Percentiles rank a stretch among this genome's conserved stretches.
Evolutionary conservation across 2,888 invertebrate species (phyloP).

Genomic region (Leucophenga maculata): DNA sequence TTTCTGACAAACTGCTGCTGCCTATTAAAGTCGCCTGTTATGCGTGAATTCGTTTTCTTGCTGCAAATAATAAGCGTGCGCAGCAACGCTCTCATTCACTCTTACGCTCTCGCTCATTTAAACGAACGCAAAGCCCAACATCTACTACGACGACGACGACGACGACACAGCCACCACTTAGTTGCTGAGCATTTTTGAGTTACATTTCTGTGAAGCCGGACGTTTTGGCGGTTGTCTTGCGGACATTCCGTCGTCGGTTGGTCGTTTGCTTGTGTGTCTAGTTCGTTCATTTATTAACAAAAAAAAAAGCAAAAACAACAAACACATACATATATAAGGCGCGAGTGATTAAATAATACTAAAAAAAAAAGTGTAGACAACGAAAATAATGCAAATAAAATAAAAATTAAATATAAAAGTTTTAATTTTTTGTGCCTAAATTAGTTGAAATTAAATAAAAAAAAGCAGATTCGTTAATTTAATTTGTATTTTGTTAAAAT

Average conservation of each 20-base stretch:
- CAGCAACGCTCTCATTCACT: slow-evolving; percentile 27
- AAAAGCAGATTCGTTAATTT: too few relatives aligned
- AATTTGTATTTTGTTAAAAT: too few relatives aligned
- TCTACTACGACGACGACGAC: too few relatives aligned
- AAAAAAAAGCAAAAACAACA: slow-evolving; percentile 34
- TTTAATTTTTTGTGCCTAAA: too few relatives aligned
- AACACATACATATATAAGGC: slow-evolving; percentile 32
- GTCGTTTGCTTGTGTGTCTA: not conserved
- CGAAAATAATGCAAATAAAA: slow-evolving; percentile 64
- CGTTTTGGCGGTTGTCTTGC: slow-evolving; percentile 38
- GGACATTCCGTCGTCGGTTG: not conserved
- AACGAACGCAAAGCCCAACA: slow-evolving; percentile 18
- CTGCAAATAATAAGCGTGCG: not conserved
- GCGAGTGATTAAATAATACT: slow-evolving; percentile 62
- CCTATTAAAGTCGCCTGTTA: too few relatives aligned
- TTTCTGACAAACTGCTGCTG: too few relatives aligned
- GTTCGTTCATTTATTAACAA: slow-evolving; percentile 26
- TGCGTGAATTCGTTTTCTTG: too few relatives aligned
- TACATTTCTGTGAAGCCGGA: slow-evolving; percentile 60
- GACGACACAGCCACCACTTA: too few relatives aligned
- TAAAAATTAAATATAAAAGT: slow-evolving; percentile 38
- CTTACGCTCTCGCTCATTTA: slow-evolving; percentile 35
- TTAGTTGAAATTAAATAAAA: too few relatives aligned
- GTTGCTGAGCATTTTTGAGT: slow-evolving; percentile 46
- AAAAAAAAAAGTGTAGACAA: slow-evolving; percentile 60